A percentile compares a stretch with the other conserved stretches of the same genome.
phyloP scores from a whole-genome alignment of 1,140 invertebrate genomes.

The Solen grandis region DNA sequence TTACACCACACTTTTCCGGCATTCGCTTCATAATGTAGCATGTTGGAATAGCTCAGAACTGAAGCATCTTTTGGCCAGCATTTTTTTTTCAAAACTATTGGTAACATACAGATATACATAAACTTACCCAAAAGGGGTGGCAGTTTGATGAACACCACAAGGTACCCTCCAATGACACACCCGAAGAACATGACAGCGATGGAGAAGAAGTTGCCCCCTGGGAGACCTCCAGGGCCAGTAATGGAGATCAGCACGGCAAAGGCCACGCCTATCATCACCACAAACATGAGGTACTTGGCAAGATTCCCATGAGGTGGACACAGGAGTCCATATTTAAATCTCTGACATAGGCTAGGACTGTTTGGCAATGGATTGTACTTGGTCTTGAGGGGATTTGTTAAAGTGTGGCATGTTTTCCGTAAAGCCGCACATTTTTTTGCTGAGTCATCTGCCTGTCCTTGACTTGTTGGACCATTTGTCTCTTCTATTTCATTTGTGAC shows the following conservation, averaged over 20 bases:
- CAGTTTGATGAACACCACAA: constrained; percentile 88
- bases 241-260: constrained; percentile 89
- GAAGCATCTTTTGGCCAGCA: too few species aligned
- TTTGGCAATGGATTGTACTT: constrained; percentile 67
- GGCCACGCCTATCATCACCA: constrained; percentile 85
- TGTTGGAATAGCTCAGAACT: too few species aligned
- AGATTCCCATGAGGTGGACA: constrained; percentile 79
- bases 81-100: too few species aligned
- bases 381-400: constrained; percentile 60
- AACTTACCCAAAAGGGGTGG: constrained; percentile 86
- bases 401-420: constrained; percentile 42
- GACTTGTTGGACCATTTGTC: not conserved
- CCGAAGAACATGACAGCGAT: constrained; percentile 84
- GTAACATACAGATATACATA: too few species aligned
- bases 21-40: too few species aligned
- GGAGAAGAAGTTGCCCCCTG: constrained; percentile 90
- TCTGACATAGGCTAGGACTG: constrained; percentile 56
- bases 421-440: constrained; percentile 53
- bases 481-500: not conserved
- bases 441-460: not conserved
- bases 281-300: constrained; percentile 67
- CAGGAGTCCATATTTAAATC: constrained; percentile 70
- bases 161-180: constrained; percentile 91
- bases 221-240: constrained; percentile 87
- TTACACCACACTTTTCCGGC: too few species aligned